A percentile compares a stretch with the other conserved stretches of the same genome.
Evolutionary conservation across 2,797 vertebrate species (phyloP).

Genomic region (Etheostoma perlongum): DNA sequence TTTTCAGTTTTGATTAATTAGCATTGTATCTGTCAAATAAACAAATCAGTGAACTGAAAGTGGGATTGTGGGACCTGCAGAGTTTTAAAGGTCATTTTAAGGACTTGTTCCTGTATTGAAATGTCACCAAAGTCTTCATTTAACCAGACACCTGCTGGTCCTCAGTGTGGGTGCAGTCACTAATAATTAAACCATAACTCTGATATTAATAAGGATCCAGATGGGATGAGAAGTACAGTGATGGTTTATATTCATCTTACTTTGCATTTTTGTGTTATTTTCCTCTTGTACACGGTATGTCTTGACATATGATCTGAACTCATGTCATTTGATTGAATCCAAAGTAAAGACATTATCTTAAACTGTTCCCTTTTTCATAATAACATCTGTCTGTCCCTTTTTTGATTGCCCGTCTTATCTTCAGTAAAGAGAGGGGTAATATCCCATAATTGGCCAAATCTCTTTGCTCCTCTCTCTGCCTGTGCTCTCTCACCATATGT

Average conservation of each 20-base stretch:
- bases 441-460: background rate
- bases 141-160: conserved; percentile 6
- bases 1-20: no score
- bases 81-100: background rate
- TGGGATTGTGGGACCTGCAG: background rate
- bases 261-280: fast-evolving
- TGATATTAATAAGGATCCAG: conserved; percentile 14
- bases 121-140: conserved; percentile 8
- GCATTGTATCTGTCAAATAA: no score
- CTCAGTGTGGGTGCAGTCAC: background rate
- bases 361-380: background rate
- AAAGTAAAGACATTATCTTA: background rate
- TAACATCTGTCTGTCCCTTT: background rate
- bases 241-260: background rate
- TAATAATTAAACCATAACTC: conserved; percentile 3
- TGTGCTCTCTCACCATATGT: conserved; percentile 15
- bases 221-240: background rate
- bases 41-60: no score
- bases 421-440: background rate
- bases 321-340: background rate
- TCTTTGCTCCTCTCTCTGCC: background rate
- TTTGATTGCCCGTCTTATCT: background rate
- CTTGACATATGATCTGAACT: background rate
- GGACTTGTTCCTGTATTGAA: background rate
- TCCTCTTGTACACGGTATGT: background rate